Evolutionary conservation across 2,113 vertebrate species (phyloP), one percentile per base, ranked within the genome.

Genomic region (Burhinus oedicnemus): DNA sequence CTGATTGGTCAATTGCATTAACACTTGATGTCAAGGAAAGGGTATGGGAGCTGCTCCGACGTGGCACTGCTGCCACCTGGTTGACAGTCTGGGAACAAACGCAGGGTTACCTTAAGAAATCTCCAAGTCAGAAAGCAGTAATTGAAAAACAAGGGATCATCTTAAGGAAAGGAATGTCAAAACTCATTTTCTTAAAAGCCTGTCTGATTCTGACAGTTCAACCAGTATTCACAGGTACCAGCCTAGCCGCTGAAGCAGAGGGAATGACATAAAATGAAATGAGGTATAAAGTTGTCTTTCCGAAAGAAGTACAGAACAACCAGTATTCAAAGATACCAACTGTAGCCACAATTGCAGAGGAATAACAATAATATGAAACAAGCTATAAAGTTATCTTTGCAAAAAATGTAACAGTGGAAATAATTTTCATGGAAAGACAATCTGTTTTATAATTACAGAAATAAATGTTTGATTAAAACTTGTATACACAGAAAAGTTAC

Each of bases 41-140:
- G 66, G 60, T 25, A 51, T 27, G n/a, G 79, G 72, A 87, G 79
- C 84, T 51, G 81, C 79, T 97, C 92, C 44, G 70, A 96, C 92
- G 98, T 98, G 98, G 98, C 98, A 95, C 97, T 97, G 98, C 99
- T 99, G 99, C 99, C 99, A 99, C 98, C 99, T 99, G 98, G 97
- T 98, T 98, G 98, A 90, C 89, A 64, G 66, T 62, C 34, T 19
- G 49, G 93, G 85, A 88, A 96, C 87, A 54, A 75, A 30, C 65
- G 4, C 42, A 2, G 47, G 52, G n/a, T 79, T 91, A 83, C 89
- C 65, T 91, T 45, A 49, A 72, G 75, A 93, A 87, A 83, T 45
- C n/a, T 60, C 60, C 17, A 3, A 83, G 15, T 71, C 74, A 34
- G n/a, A 83, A 74, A 80, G 52, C 58, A 18, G 85, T 69, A 83